A percentile compares a stretch with the other conserved stretches of the same genome.
Evolutionary conservation across 2,888 invertebrate species (phyloP).

Genomic region (Slavum lentiscoides): DNA sequence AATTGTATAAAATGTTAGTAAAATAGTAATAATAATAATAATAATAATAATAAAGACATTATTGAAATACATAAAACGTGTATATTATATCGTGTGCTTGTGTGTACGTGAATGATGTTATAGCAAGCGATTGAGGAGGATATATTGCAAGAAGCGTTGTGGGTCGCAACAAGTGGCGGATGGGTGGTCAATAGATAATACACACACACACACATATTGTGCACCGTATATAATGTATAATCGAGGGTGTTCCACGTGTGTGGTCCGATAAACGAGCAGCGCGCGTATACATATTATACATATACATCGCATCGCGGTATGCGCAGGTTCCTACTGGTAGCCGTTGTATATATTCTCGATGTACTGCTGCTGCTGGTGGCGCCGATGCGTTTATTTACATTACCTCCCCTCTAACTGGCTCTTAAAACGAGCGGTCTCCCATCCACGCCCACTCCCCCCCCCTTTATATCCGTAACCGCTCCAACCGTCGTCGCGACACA

Average conservation of each 20-base stretch:
- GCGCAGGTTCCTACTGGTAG: conserved; percentile 38
- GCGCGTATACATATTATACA: neutral
- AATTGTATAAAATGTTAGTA: no score
- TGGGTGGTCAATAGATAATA: conserved; percentile 45
- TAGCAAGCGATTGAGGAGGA: neutral
- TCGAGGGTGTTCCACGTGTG: conserved; percentile 50
- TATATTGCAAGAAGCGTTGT: conserved; percentile 31
- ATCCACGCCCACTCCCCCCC: neutral
- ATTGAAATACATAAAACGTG: conserved; percentile 1
- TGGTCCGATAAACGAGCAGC: conserved; percentile 46
- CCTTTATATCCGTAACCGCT: neutral
- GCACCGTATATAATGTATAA: conserved; percentile 1
- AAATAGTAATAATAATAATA: no score
- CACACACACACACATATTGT: neutral
- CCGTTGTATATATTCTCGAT: conserved; percentile 9
- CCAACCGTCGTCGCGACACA: neutral
- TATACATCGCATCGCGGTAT: no score
- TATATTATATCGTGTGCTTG: neutral
- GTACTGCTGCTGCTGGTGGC: conserved; percentile 19
- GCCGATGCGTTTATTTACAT: conserved; percentile 47
- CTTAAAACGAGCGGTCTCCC: neutral
- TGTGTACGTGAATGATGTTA: neutral
- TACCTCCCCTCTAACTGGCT: conserved; percentile 25
- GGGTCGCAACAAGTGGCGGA: conserved; percentile 32
- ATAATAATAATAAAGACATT: neutral